Evolutionary conservation across 1,140 invertebrate species (phyloP), one percentile per base, ranked within the genome.

Genomic region (Aporrectodea caliginosa): DNA sequence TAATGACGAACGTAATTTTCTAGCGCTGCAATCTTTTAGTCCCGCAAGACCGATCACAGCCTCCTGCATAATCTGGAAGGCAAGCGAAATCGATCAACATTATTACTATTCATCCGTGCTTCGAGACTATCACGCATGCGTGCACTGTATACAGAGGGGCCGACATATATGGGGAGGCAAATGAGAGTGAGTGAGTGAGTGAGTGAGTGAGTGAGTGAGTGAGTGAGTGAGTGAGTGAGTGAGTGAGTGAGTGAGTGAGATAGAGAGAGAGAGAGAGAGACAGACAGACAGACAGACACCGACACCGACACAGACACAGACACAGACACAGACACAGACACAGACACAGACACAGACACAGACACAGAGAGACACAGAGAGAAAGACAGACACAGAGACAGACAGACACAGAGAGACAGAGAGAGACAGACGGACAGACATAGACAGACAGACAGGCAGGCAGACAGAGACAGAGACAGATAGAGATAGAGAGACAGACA

Each of bases 131-230:
- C 30, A 69, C n/a, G 33, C 27, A 29, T 77, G 75, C 27, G 22
- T 68, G 35, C 34, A 77, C 2, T 77, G 75, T 43, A 29, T 77
- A 43, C 35, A n/a, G 35, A 68, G 14, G 16, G 27, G 34, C n/a
- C 12, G 35, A 68, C 32, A 22, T 77, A 68, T 58, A 16, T 35
- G n/a, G n/a, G 35, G 2, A 68, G 68, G 22, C 68, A 32, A 27
- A 0, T 35, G 35, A n/a, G 22, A 58, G 58, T 77, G 75, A 22
- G 22, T 77, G 75, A 69, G 58, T 76, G 75, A 76, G 76, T 78
- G 76, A 69, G 58, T 78, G 76, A 69, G 76, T 78, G 76, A 69
- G 76, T 78, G 76, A 69, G 58, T 78, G 76, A 69, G 76, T 70
- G 76, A 30, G 76, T 78, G 76, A 69, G 76, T 1, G 76, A 69